phyloP scores from a whole-genome alignment of 2,797 vertebrate species.

The Trematomus bernacchii region DNA sequence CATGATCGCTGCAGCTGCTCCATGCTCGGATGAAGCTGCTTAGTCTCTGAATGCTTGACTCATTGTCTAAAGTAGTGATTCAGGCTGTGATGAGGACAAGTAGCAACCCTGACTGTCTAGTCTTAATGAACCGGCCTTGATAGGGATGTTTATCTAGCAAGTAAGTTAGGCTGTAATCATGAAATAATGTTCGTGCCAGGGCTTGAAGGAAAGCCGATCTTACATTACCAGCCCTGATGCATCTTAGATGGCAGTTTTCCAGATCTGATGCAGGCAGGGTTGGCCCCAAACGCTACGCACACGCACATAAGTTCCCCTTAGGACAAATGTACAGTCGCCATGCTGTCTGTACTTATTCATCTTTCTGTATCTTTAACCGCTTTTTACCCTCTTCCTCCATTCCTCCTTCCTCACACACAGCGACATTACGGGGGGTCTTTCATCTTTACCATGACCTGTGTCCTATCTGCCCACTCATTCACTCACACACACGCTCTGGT shows the following conservation, averaged over 20 bases:
- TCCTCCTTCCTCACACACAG: slow-evolving; percentile 40
- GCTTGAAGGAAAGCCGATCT: slow-evolving; percentile 40
- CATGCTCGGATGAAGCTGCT: slow-evolving; percentile 27
- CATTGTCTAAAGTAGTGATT: slow-evolving; percentile 44
- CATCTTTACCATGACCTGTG: slow-evolving; percentile 62
- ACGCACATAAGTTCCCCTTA: background rate
- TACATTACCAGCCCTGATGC: slow-evolving; percentile 33
- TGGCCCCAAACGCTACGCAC: slow-evolving; percentile 35
- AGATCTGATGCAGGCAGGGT: slow-evolving; percentile 44
- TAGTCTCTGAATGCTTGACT: slow-evolving; percentile 30
- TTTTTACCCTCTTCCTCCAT: background rate
- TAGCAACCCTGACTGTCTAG: slow-evolving; percentile 12
- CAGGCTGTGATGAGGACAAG: slow-evolving; percentile 29
- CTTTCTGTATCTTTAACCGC: slow-evolving; percentile 10
- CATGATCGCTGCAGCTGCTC: slow-evolving; percentile 53
- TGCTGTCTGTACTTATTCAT: slow-evolving; percentile 26
- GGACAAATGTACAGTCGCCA: slow-evolving; percentile 44
- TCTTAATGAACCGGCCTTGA: slow-evolving; percentile 10
- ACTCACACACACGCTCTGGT: slow-evolving; percentile 36
- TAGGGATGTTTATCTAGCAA: slow-evolving; percentile 28
- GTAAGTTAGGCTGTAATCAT: slow-evolving; percentile 30
- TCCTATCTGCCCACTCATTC: slow-evolving; percentile 46
- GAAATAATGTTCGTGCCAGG: slow-evolving; percentile 29
- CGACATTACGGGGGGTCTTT: slow-evolving; percentile 61
- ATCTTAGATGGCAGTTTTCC: slow-evolving; percentile 32